phyloP scores from a whole-genome alignment of 2,888 invertebrate species.

The Pseudococcus viburni region DNA sequence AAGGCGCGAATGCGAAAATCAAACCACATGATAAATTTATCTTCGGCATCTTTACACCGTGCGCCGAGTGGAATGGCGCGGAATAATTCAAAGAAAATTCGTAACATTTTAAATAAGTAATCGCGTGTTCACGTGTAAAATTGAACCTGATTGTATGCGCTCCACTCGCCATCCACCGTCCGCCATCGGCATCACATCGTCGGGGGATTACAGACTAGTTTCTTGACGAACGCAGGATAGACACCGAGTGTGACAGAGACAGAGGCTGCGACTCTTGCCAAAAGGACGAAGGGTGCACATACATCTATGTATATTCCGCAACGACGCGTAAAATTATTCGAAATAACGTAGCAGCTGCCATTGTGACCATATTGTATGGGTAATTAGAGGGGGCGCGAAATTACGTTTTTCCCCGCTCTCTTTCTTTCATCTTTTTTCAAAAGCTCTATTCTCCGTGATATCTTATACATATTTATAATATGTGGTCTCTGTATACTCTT shows the following conservation, averaged over 20 bases:
- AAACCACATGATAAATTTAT: constrained; percentile 18
- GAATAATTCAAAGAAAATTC: constrained; percentile 47
- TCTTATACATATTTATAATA: constrained; percentile 18
- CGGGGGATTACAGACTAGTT: constrained; percentile 13
- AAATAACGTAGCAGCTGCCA: constrained; percentile 49
- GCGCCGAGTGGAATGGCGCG: constrained; percentile 37
- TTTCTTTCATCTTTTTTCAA: not conserved
- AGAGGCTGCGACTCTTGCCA: not conserved
- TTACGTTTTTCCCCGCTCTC: not conserved
- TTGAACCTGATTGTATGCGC: constrained; percentile 59
- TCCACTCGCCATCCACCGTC: not conserved
- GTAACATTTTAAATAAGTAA: constrained; percentile 57
- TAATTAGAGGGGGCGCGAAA: constrained; percentile 44
- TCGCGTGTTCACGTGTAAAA: constrained; percentile 62
- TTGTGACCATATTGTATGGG: constrained; percentile 49
- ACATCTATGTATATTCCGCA: constrained; percentile 6
- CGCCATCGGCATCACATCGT: constrained; percentile 24
- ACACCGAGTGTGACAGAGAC: not conserved
- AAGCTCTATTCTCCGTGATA: constrained; percentile 8
- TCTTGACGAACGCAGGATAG: constrained; percentile 9
- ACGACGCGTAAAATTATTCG: constrained; percentile 49
- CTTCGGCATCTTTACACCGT: constrained; percentile 25
- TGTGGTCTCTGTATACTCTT: not conserved
- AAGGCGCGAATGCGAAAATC: not conserved
- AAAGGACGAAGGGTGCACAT: constrained; percentile 27